phyloP scores from a whole-genome alignment of 2,888 invertebrate genomes.

The Microchrysa polita region DNA sequence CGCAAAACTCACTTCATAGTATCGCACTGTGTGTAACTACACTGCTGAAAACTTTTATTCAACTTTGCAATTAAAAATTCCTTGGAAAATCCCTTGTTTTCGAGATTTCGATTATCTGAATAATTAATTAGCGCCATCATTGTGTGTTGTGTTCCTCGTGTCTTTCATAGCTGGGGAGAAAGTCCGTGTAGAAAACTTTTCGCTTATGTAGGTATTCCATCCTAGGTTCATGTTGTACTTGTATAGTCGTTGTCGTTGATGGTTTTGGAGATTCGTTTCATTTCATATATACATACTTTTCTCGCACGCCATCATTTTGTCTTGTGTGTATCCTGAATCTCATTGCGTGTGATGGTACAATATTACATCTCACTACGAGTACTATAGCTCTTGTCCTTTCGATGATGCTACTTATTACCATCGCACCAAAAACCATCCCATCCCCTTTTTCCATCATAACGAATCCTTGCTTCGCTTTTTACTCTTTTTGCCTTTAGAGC shows the following conservation, averaged over 20 bases:
- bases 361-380: neutral
- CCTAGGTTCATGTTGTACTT: too few relatives aligned
- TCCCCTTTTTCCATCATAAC: too few relatives aligned
- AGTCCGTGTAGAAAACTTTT: conserved; percentile 33
- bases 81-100: conserved; percentile 50
- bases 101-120: conserved; percentile 51
- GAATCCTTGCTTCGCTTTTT: too few relatives aligned
- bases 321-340: conserved; percentile 20
- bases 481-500: too few relatives aligned
- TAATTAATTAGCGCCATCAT: conserved; percentile 52
- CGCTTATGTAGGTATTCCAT: neutral
- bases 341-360: neutral
- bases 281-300: too few relatives aligned
- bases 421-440: neutral
- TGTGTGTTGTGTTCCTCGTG: conserved; percentile 51
- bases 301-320: conserved; percentile 21
- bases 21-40: conserved; percentile 19
- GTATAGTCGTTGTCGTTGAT: too few relatives aligned
- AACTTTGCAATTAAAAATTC: conserved; percentile 51
- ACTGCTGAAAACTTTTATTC: conserved; percentile 48
- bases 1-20: too few relatives aligned
- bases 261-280: too few relatives aligned
- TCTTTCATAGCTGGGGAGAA: too few relatives aligned
- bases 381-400: conserved; percentile 33
- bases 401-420: conserved; percentile 24